A percentile compares a stretch with the other conserved stretches of the same genome.
phyloP scores from a whole-genome alignment of 2,113 vertebrate species.

The Tragelaphus strepsiceros region DNA sequence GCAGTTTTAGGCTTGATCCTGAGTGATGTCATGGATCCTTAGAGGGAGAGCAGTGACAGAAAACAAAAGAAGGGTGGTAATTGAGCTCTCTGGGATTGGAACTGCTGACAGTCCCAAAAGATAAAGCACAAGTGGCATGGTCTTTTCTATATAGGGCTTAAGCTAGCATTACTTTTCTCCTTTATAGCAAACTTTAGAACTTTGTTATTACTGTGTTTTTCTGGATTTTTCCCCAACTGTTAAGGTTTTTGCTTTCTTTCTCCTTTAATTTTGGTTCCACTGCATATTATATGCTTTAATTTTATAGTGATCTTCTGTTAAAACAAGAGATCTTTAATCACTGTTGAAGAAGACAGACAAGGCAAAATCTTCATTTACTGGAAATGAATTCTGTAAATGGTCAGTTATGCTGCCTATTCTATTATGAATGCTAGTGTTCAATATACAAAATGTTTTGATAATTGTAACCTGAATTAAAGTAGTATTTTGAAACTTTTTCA shows the following conservation, averaged over 20 bases:
- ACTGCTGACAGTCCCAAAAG: constrained; percentile 16
- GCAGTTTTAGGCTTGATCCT: constrained; percentile 14
- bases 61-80: constrained; percentile 10
- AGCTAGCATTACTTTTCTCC: not conserved
- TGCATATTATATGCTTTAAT: not conserved
- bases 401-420: not conserved
- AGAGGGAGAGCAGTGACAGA: constrained; percentile 3
- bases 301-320: not conserved
- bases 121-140: not conserved
- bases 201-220: not conserved
- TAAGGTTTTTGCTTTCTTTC: not conserved
- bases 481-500: not conserved
- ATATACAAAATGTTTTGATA: not conserved
- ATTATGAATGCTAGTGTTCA: not conserved
- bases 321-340: not conserved
- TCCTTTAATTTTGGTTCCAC: not conserved
- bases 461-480: not conserved
- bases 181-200: constrained; percentile 29
- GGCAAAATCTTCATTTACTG: not conserved
- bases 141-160: not conserved
- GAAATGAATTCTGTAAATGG: not conserved
- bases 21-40: not conserved
- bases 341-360: not conserved
- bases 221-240: not conserved
- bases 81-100: constrained; percentile 50